phyloP scores from a whole-genome alignment of 2,113 vertebrate genomes.

The Eolophus roseicapilla region DNA sequence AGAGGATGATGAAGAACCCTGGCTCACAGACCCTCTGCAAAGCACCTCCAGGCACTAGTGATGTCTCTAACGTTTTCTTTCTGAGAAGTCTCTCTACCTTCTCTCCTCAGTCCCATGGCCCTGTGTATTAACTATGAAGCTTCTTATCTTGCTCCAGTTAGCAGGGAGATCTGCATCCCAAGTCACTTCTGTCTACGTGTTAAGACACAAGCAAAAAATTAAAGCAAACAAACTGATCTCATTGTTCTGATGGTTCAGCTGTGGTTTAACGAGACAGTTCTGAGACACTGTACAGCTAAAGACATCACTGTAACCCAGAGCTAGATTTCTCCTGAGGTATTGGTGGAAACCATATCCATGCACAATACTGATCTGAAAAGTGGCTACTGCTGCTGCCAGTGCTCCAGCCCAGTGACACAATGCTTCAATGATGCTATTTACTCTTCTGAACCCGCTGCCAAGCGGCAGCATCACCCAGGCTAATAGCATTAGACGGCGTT shows the following conservation, averaged over 20 bases:
- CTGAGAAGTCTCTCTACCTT: not conserved
- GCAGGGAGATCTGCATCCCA: accelerated
- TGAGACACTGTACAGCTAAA: not conserved
- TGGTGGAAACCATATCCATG: not conserved
- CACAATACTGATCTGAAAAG: accelerated
- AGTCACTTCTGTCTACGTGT: not conserved
- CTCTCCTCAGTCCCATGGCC: not conserved
- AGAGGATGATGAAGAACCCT: not conserved
- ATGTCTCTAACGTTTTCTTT: not conserved
- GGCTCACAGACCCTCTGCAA: not conserved
- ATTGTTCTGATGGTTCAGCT: not conserved
- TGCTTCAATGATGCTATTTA: not conserved
- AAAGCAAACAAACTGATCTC: not conserved
- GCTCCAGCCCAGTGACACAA: not conserved
- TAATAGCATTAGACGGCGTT: accelerated
- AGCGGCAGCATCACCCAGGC: not conserved
- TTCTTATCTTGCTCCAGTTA: not conserved
- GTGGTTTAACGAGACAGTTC: not conserved
- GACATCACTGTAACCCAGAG: not conserved
- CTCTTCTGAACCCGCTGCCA: not conserved
- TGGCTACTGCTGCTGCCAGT: not conserved
- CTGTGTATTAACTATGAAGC: not conserved
- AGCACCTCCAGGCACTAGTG: not conserved
- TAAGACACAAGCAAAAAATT: not conserved
- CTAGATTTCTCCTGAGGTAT: not conserved